Evolutionary conservation across 2,888 invertebrate species (phyloP).

Genomic region (Camponotus fellah): DNA sequence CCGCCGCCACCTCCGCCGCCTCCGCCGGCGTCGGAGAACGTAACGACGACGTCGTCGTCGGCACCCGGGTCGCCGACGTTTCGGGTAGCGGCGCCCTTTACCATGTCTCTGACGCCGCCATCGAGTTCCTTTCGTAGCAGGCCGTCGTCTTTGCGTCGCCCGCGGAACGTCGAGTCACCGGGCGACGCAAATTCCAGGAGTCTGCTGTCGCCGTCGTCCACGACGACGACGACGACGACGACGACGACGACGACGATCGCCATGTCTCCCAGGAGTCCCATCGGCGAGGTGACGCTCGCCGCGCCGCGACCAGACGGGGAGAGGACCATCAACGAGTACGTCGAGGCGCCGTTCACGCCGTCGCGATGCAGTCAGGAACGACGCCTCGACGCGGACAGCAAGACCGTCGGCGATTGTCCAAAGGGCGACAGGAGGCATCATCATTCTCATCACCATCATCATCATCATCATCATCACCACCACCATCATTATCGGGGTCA

Average conservation of each 20-base stretch:
- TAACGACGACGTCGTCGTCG: conserved; percentile 73
- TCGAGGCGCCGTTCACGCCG: conserved; percentile 93
- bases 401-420: conserved; percentile 72
- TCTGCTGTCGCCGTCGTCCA: conserved; percentile 40
- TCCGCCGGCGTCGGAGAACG: conserved; percentile 15
- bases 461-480: conserved; percentile 49
- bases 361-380: conserved; percentile 78
- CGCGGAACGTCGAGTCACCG: conserved; percentile 61
- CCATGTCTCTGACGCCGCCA: conserved; percentile 87
- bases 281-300: conserved; percentile 87
- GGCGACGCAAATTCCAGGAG: conserved; percentile 69
- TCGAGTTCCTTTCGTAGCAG: conserved; percentile 84
- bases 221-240: conserved; percentile 17
- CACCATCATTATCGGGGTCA: conserved; percentile 78
- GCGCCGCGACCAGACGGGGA: conserved; percentile 95
- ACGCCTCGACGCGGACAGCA: conserved; percentile 64
- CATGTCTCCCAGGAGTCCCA: conserved; percentile 69
- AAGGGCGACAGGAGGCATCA: conserved; percentile 76
- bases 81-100: conserved; percentile 83
- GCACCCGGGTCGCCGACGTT: conserved; percentile 73
- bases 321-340: conserved; percentile 96
- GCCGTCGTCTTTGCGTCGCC: conserved; percentile 77
- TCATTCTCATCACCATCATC: conserved; percentile 57
- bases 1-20: conserved; percentile 55
- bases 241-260: conserved; percentile 54